Base-by-base conservation (phyloP, 2,888 invertebrate genomes). In the Leptogaster cylindrica region DNA sequence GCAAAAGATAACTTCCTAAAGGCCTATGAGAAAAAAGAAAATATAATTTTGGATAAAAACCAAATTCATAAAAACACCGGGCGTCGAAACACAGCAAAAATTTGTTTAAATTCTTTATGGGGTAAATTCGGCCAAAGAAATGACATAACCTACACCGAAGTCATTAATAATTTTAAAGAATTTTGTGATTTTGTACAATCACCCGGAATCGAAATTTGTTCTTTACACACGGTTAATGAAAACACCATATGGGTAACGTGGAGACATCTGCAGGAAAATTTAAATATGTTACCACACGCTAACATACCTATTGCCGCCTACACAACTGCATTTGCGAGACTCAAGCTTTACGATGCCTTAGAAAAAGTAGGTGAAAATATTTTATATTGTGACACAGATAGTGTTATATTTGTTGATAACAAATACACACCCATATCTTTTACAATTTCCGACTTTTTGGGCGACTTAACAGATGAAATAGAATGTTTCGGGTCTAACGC, bases 351-450 rank as follows among this genome's bases (percentile, higher is more conserved):
- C 16, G 41, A 39, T 3, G 41, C 12, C 8, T 25, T 58, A 25
- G 39, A 58, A 58, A 41, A 58, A 41, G 58, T 41, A 0, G 25
- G 25, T 14, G 23, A 39, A 2, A 25, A 4, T 8, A 58, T 58
- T 12, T 39, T 58, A 10, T 58, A 58, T 18, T 58, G 58, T 58
- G 58, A 58, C 23, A 58, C 58, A 10, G 36, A 55, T 16, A 36
- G 55, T 36, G 5, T 41, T 18, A 52, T 61, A 41, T 39, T 61
- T 25, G 25, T 61, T 0, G 36, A 39, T 2, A 16, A 52, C 20
- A 52, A 52, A 52, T 5, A 52, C 8, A 16, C 28, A 10, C 31
- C 52, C 12, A n/a, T 16, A 1, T 10, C 31, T 31, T 52, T 31
- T 3, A 3, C 7, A 33, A 52, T 31, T 31, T 52, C 52, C 8